Evolutionary conservation across 2,797 vertebrate genomes (phyloP), one percentile per base, ranked within the genome.

Genomic region (Streptopelia turtur): DNA sequence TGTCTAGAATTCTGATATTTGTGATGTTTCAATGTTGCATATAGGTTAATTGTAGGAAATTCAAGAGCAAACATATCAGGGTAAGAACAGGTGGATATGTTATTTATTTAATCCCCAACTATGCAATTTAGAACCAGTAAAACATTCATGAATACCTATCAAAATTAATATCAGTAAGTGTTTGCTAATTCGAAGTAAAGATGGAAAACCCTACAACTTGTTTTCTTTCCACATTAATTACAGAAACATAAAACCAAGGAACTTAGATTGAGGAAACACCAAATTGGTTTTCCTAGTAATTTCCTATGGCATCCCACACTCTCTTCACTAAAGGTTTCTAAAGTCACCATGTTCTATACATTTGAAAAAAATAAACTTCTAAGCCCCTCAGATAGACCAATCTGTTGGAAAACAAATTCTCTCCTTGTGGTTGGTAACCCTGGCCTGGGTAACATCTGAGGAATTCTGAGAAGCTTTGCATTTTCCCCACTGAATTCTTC

Each of bases 401-500:
- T 57, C 15, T 47, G 9, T 9, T 83, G 25, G 30, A 49, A 83
- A 75, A 81, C 1, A 79, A 45, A 9, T 5, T 1, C 43, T 71
- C 6, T 83, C 13, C 11, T 9, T 59, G 15, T 25, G 41, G 4
- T 10, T 86, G 0, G 0, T 15, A 83, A 30, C 24, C 11, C 18
- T 61, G 33, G 21, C 20, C 33, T 55, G 13, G 3, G 1, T 31
- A 55, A 57, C 3, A 37, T 11, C 31, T 57, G 33, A 60, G 15
- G 13, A 70, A 71, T 8, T 31, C 41, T 23, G 11, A 78, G 41
- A 43, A 52, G 3, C 3, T 90, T 77, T 75, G 5, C 2, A 13
- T 57, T 84, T 65, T 76, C 11, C 5, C 6, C 3, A 15, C 13
- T 27, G 15, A 79, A 70, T 59, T 63, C 12, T 66, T 59, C n/a